Base-by-base conservation (phyloP, 2,888 invertebrate species). In the Melanchra persicariae region DNA sequence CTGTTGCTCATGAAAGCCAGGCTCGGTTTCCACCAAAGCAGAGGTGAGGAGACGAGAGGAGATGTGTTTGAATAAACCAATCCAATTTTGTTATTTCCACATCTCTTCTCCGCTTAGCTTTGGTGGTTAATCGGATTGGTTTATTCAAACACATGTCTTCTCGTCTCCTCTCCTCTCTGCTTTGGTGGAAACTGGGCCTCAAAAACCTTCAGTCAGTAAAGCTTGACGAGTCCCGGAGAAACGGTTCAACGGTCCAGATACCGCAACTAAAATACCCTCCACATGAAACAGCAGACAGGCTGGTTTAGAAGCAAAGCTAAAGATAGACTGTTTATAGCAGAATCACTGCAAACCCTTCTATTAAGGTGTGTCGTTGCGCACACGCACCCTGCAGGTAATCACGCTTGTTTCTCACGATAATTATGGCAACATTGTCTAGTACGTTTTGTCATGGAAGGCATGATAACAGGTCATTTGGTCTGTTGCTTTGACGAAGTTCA, bases 341-440 rank as follows among this genome's bases (percentile, higher is more conserved):
- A 63, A 66, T 72, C 55, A 64, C 54, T 58, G 12, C 43, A 57
- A 71, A 49, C 59, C 45, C 30, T 40, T 54, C 52, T 64, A 70
- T 72, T 71, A 74, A 12, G 47, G 66, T 26, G 66, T 65, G 63
- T 77, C 57, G 15, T 22, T 69, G 62, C 58, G 61, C 70, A 61
- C 63, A 73, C 70, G 63, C 79, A 82, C 26, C 58, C 55, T 55
- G 49, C 70, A 30, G 49, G 58, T 70, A 57, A 63, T 63, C 59
- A 64, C n/a, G 49, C 43, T 69, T 52, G 51, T 58, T 67, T 65
- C 40, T 72, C 30, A 54, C 37, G 15, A 24, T 70, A 70, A 70
- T 67, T 70, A 60, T 40, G 47, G 26, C 22, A 61, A 51, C 64
- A 74, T 40, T 66, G 40, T 66, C 17, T 59, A 81, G 47, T 34